These are phyloP conservation scores for Diplolepis rosae DNA, from an alignment of 2,888 invertebrate species.

Conservation along the genomic window DNA sequence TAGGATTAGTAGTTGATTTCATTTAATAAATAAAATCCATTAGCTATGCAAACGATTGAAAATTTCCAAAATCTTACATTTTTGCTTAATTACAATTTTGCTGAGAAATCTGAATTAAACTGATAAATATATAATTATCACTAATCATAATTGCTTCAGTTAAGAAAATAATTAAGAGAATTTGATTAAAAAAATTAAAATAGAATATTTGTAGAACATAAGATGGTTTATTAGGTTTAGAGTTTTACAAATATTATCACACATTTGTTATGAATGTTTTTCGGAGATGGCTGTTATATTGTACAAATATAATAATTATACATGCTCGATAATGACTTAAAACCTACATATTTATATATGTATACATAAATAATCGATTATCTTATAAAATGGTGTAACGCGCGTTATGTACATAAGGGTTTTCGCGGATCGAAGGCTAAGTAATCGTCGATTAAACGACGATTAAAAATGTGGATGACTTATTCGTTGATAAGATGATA, in stretches of 20 bases:
- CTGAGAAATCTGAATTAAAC: not conserved
- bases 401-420: constrained; percentile 58
- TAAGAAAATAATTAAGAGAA: no score
- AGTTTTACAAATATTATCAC: constrained; percentile 74
- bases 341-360: constrained; percentile 45
- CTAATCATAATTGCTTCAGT: no score
- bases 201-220: constrained; percentile 65
- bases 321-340: constrained; percentile 54
- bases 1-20: not conserved
- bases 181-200: no score
- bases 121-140: no score
- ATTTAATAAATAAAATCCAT: not conserved
- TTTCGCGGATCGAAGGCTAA: constrained; percentile 29
- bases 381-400: constrained; percentile 49
- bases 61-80: not conserved
- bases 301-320: constrained; percentile 67
- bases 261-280: constrained; percentile 71
- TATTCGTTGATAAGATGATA: constrained; percentile 32
- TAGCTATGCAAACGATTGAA: not conserved
- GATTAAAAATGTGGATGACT: constrained; percentile 31
- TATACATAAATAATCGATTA: constrained; percentile 54
- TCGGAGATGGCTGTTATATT: constrained; percentile 65
- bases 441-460: not conserved
- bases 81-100: not conserved
- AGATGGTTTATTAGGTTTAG: constrained; percentile 69